Evolutionary conservation across 2,888 invertebrate genomes (phyloP).

Genomic region (Abscondita cerata): DNA sequence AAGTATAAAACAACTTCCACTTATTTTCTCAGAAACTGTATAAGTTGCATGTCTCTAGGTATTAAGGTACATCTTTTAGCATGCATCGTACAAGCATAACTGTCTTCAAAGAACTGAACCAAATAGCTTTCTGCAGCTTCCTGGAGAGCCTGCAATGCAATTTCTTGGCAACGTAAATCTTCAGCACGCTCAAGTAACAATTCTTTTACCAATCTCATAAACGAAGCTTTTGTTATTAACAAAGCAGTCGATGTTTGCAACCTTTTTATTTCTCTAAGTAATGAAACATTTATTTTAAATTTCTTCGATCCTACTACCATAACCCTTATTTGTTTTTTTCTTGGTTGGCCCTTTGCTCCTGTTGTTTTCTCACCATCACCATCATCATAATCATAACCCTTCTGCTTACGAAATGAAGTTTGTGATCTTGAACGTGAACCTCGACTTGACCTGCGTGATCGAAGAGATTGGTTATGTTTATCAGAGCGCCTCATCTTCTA

Average conservation of each 20-base stretch:
- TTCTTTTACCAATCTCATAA: slow-evolving; percentile 58
- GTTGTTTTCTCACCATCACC: too few relatives aligned
- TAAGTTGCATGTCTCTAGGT: slow-evolving; percentile 58
- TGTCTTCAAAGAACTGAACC: slow-evolving; percentile 60
- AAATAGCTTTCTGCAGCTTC: slow-evolving; percentile 60
- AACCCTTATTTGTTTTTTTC: too few relatives aligned
- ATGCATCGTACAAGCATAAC: slow-evolving; percentile 56
- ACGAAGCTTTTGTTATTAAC: slow-evolving; percentile 58
- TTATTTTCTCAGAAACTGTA: slow-evolving; percentile 49
- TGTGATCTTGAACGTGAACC: too few relatives aligned
- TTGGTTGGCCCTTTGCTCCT: too few relatives aligned
- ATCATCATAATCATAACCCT: too few relatives aligned
- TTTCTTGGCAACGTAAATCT: slow-evolving; percentile 48
- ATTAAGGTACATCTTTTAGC: slow-evolving; percentile 59
- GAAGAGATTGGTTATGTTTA: too few relatives aligned
- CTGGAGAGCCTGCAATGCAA: slow-evolving; percentile 60
- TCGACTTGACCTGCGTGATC: too few relatives aligned
- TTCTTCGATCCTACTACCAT: slow-evolving; percentile 23
- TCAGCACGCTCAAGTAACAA: slow-evolving; percentile 47
- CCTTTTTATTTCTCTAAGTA: slow-evolving; percentile 47
- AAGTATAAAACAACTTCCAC: too few relatives aligned
- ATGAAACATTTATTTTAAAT: slow-evolving; percentile 24
- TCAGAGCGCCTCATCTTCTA: too few relatives aligned
- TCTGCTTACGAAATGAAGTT: too few relatives aligned
- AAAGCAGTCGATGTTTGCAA: slow-evolving; percentile 45